Evolutionary conservation across 2,888 invertebrate genomes (phyloP), one percentile per base, ranked within the genome.

Genomic region (Drosophila hawaiiensis): DNA sequence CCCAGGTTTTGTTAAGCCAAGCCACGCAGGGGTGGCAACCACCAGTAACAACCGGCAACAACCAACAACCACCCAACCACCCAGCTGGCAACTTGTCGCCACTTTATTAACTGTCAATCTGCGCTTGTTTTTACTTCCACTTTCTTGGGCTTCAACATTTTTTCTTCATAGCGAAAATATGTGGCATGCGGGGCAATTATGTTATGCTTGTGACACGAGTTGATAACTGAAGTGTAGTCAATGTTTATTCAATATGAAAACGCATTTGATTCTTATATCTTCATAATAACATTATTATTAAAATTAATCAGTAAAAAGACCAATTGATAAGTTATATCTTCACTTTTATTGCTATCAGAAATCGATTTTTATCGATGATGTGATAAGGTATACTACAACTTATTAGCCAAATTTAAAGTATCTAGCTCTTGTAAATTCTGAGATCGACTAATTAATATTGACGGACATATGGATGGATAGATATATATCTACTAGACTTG

Each of bases 101-200:
- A 76, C 86, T 89, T 88, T 88, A 88, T 88, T 88, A 90, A 88
- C 90, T 88, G 90, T 89, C 87, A 88, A 88, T 90, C 84, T 89
- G 77, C 37, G 72, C 72, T 70, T 81, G 73, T 69, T 64, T 60
- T 69, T 55, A 64, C 75, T 80, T 74, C 60, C 74, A 73, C 63
- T 68, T 77, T 59, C 62, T 56, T 68, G 31, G 39, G 50, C 58
- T 41, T 29, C n/a, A 47, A 49, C 52, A 35, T 39, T 52, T 39
- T 56, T 55, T 37, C 54, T 50, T 47, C 29, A 12, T 4, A 29
- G 33, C 10, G 31, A 10, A 22, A n/a, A 6, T 14, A 10, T 5
- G 50, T 56, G 54, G 61, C 65, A 70, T 65, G 39, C 29, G 9
- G 6, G 28, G 25, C 59, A 19, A 31, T 25, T 50, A 19, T 4